Evolutionary conservation across 2,113 vertebrate genomes (phyloP), one percentile per base, ranked within the genome.

Genomic region (Oryzias celebensis): DNA sequence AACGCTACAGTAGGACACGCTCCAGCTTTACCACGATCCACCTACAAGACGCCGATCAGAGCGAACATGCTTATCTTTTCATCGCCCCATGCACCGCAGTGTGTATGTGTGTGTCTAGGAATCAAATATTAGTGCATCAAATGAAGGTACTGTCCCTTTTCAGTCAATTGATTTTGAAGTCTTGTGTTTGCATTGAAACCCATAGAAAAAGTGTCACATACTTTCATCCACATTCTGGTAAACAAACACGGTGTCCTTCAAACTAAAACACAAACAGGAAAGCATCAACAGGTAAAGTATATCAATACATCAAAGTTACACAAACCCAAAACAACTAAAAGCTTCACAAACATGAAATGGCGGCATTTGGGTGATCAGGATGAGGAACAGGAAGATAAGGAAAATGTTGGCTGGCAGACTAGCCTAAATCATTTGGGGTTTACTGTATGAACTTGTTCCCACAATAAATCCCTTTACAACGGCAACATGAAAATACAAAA

Each of bases 51-150:
- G 83, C 82, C 72, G 71, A 74, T 77, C 81, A 84, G 77, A 76
- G 83, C 77, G 88, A 89, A 81, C 87, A 88, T 90, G 89, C 88
- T 80, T 62, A 73, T 76, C 82, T 65, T 79, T 77, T 72, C 61
- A 70, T 80, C 75, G 55, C 77, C 83, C 87, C 89, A 88, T 90
- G 88, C 89, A 82, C 85, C 52, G 43, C 68, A 73, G 74, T 68
- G 67, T 84, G 62, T 82, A 82, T 86, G 36, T 36, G 10, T 36
- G 36, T 36, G 63, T 82, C 84, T 80, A 82, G 76, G 69, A 83
- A 79, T 82, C 75, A 74, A 81, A 84, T 81, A 85, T 56, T 79
- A 91, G 87, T 91, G 88, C 88, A 83, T 83, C 77, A 68, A 84
- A 84, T 64, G 66, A 75, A 77, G 71, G 71, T 76, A 53, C 77